phyloP scores from a whole-genome alignment of 2,888 invertebrate species.

The Tetranychus truncatus region DNA sequence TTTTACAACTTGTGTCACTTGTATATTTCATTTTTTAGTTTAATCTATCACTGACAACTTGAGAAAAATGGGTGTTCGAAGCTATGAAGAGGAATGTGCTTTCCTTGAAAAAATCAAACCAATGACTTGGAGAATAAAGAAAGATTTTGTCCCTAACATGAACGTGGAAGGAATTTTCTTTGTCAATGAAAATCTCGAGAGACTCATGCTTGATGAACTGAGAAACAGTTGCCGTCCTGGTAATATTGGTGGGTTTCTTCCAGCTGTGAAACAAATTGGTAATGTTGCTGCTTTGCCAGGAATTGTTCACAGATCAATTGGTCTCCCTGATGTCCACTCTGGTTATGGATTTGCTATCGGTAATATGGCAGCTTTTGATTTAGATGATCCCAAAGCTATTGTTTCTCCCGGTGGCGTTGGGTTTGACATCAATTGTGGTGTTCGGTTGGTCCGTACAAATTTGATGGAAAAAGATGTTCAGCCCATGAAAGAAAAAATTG shows the following conservation, averaged over 20 bases:
- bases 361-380: conserved; percentile 99
- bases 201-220: conserved; percentile 90
- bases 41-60: not conserved
- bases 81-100: conserved; percentile 75
- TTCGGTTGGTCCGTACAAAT: conserved; percentile 82
- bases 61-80: conserved; percentile 28
- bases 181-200: conserved; percentile 74
- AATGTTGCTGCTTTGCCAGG: conserved; percentile 97
- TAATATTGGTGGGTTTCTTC: conserved; percentile 82
- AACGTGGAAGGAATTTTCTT: conserved; percentile 93
- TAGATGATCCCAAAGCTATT: conserved; percentile 69
- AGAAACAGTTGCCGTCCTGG: conserved; percentile 72
- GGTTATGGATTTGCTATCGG: conserved; percentile 99
- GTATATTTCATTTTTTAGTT: not conserved
- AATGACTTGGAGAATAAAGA: conserved; percentile 80
- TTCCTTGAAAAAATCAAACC: conserved; percentile 73
- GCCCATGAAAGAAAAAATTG: conserved; percentile 84
- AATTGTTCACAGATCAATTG: conserved; percentile 62
- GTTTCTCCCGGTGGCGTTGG: conserved; percentile 97
- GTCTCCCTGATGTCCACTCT: conserved; percentile 88
- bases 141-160: conserved; percentile 98
- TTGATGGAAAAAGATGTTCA: conserved; percentile 74
- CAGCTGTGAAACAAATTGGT: conserved; percentile 95
- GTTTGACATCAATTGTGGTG: conserved; percentile 98
- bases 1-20: not conserved